phyloP scores from a whole-genome alignment of 2,113 vertebrate species.

The Ciconia boyciana region DNA sequence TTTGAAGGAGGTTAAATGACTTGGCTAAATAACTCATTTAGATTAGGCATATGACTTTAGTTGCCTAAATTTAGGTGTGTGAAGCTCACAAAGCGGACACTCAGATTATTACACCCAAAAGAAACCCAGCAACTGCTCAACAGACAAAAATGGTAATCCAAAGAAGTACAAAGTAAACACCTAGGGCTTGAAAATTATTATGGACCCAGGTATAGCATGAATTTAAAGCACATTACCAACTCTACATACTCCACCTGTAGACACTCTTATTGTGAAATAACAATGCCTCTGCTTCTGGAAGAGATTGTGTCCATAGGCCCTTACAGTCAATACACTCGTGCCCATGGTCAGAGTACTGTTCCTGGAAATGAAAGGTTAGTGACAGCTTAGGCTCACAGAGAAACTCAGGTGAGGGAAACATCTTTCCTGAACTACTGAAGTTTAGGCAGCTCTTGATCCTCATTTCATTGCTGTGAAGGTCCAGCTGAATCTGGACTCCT shows the following conservation, averaged over 20 bases:
- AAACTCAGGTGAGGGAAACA: background rate
- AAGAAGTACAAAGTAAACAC: background rate
- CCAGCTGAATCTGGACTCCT: background rate
- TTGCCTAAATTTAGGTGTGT: background rate
- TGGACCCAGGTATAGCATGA: background rate
- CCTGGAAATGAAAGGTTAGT: background rate
- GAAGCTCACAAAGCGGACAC: background rate
- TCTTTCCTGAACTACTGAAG: background rate
- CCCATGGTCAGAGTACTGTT: background rate
- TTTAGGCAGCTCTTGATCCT: fast-evolving
- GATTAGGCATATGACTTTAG: background rate
- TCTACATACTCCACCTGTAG: background rate
- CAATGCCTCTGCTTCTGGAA: background rate
- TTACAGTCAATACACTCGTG: background rate
- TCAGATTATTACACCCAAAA: background rate
- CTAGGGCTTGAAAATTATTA: background rate
- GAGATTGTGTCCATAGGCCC: background rate
- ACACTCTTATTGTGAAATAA: background rate
- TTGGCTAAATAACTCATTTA: background rate
- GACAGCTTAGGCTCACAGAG: background rate
- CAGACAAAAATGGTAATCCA: background rate
- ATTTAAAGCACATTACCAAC: background rate
- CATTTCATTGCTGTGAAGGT: background rate
- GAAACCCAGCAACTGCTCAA: background rate
- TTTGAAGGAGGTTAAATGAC: background rate